Conservation (phyloP, 92 coral and sea anemone species). For the Porites lobata region DNA sequence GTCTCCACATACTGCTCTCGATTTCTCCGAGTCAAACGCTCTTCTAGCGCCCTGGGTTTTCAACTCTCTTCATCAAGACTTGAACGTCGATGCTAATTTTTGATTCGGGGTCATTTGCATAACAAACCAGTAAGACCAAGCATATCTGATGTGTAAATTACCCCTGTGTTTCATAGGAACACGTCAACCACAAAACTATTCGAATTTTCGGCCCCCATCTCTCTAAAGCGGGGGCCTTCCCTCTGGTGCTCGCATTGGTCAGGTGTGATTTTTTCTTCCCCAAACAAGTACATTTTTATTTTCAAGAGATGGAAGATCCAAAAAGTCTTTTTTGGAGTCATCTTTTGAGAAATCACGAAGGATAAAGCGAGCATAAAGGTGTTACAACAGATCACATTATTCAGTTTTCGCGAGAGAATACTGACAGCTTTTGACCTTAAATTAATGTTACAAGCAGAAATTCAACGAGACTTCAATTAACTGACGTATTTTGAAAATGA, state of each 20-base stretch:
- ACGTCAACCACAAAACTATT: not conserved
- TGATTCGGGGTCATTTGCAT: conserved; percentile 40
- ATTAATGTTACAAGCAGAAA: not conserved
- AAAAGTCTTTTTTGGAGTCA: not conserved
- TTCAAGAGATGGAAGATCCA: too few relatives aligned
- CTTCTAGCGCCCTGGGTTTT: not conserved
- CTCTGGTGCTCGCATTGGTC: too few relatives aligned
- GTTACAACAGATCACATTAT: too few relatives aligned
- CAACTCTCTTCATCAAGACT: conserved; percentile 18
- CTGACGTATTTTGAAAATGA: not conserved
- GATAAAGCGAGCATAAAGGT: not conserved
- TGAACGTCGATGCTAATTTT: conserved; percentile 54
- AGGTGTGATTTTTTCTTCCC: too few relatives aligned
- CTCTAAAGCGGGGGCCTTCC: too few relatives aligned
- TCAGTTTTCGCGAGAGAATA: too few relatives aligned
- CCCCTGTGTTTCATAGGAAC: conserved; percentile 13
- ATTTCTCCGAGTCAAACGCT: not conserved
- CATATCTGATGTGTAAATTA: conserved; percentile 21
- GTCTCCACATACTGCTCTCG: conserved; percentile 40
- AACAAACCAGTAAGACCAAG: conserved; percentile 25
- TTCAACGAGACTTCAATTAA: not conserved
- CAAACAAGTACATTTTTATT: too few relatives aligned
- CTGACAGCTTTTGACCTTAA: too few relatives aligned
- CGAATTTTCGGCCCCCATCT: not conserved
- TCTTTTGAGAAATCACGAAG: not conserved